Conservation (phyloP, 2,797 vertebrate genomes). For the Lycodopsis pacificus region DNA sequence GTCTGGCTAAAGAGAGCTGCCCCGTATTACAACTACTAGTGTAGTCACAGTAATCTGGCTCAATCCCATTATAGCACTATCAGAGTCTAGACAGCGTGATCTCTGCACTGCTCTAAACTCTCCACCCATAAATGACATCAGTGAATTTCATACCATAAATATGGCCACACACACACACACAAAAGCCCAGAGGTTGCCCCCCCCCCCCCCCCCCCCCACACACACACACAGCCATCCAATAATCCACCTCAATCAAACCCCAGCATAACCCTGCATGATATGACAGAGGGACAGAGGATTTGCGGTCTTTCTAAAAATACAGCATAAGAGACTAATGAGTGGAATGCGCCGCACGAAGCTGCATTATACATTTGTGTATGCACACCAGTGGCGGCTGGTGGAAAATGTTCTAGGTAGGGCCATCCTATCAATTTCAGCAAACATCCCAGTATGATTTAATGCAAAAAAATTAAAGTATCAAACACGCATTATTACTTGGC, state of each 20-base stretch:
- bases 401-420: no score
- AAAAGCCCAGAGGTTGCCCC: no score
- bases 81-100: slow-evolving; percentile 85
- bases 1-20: slow-evolving; percentile 52
- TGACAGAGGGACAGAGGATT: slow-evolving; percentile 63
- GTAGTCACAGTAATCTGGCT: slow-evolving; percentile 85
- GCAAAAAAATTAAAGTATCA: no score
- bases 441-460: no score
- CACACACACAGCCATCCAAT: slow-evolving; percentile 33
- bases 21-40: slow-evolving; percentile 77
- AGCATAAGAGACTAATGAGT: slow-evolving; percentile 51
- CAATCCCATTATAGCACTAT: slow-evolving; percentile 90
- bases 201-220: slow-evolving; percentile 25
- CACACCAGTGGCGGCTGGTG: no score
- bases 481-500: no score
- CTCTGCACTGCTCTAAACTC: slow-evolving; percentile 66
- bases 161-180: slow-evolving; percentile 38
- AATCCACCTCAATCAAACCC: slow-evolving; percentile 69
- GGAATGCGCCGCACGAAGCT: slow-evolving; percentile 62
- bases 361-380: slow-evolving; percentile 48
- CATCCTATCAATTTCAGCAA: no score
- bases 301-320: slow-evolving; percentile 67
- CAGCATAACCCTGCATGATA: slow-evolving; percentile 50
- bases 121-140: slow-evolving; percentile 52
- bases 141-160: slow-evolving; percentile 49